Conservation (phyloP, 2,797 vertebrate species). For the Lemur catta region DNA sequence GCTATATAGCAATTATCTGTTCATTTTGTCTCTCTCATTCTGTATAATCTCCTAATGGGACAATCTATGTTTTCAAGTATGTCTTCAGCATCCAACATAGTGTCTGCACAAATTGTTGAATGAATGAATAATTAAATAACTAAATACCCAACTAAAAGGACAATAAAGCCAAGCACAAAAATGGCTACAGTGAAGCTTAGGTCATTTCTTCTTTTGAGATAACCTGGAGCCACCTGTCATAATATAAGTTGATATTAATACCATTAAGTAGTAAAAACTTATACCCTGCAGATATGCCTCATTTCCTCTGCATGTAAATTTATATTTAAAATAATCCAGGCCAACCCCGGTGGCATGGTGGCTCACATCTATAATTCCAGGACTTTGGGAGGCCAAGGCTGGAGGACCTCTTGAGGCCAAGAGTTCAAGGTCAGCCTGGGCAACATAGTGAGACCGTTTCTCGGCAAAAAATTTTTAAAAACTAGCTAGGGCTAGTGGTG, state of each 20-base stretch:
- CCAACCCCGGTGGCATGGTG: neutral
- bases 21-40: neutral
- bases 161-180: neutral
- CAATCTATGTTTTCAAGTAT: neutral
- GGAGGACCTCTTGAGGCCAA: neutral
- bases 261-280: neutral
- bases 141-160: neutral
- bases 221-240: neutral
- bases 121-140: neutral
- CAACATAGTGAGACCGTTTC: neutral
- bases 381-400: neutral
- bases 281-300: neutral
- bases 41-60: neutral
- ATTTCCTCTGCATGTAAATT: neutral
- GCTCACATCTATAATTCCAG: neutral
- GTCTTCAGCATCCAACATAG: neutral
- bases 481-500: neutral
- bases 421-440: neutral
- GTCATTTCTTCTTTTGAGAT: neutral
- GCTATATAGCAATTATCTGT: neutral
- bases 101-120: neutral
- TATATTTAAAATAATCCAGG: neutral
- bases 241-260: neutral
- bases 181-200: neutral
- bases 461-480: neutral